Conservation (phyloP, 2,113 vertebrate species). For the Dascyllus trimaculatus region DNA sequence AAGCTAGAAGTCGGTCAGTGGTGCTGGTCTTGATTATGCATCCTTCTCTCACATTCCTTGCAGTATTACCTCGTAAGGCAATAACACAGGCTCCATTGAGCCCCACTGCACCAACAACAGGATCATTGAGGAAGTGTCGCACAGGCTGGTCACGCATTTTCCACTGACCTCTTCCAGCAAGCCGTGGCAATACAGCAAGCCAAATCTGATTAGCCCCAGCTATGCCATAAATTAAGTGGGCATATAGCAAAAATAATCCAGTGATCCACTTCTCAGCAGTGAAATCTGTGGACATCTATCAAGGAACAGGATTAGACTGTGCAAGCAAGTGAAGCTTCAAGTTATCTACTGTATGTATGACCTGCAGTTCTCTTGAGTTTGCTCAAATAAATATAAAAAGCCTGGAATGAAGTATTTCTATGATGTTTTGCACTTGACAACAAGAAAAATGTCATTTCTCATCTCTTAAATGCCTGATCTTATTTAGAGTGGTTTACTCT, state of each 20-base stretch:
- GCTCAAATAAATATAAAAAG: background rate
- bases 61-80: slow-evolving; percentile 71
- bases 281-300: slow-evolving; percentile 46
- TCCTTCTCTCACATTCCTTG: slow-evolving; percentile 71
- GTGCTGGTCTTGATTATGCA: slow-evolving; percentile 72
- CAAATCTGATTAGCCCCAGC: slow-evolving; percentile 76
- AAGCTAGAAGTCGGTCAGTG: slow-evolving; percentile 62
- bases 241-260: slow-evolving; percentile 67
- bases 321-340: background rate
- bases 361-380: background rate
- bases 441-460: too few relatives aligned
- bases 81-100: slow-evolving; percentile 81
- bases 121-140: slow-evolving; percentile 79
- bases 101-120: slow-evolving; percentile 68
- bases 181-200: slow-evolving; percentile 38
- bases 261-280: slow-evolving; percentile 47
- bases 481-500: background rate
- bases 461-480: background rate
- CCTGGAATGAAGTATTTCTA: background rate
- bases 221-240: slow-evolving; percentile 72
- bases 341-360: slow-evolving; percentile 4
- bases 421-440: background rate
- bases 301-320: slow-evolving; percentile 7
- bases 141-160: slow-evolving; percentile 70
- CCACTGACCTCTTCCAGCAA: slow-evolving; percentile 69